Conservation (phyloP, 2,113 vertebrate species). For the Naja naja region DNA sequence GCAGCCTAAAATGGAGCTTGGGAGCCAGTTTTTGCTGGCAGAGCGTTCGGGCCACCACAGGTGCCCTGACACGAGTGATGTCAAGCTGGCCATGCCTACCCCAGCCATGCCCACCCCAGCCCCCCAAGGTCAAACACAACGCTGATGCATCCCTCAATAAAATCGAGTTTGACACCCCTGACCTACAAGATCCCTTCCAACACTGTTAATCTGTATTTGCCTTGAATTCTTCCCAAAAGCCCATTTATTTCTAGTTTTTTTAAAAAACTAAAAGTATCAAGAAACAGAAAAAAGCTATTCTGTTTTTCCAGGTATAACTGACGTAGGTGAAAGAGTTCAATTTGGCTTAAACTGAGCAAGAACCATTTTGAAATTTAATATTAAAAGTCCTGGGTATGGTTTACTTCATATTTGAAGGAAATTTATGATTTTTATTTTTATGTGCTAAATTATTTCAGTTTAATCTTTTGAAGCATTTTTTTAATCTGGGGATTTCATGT, state of each 20-base stretch:
- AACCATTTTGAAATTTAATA: conserved; percentile 35
- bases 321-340: not conserved
- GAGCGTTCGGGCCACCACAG: too few species aligned
- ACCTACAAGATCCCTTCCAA: too few species aligned
- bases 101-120: too few species aligned
- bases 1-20: too few species aligned
- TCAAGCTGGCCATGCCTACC: too few species aligned
- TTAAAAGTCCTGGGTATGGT: not conserved
- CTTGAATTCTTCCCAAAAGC: not conserved
- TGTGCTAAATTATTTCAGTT: conserved; percentile 14
- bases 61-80: too few species aligned
- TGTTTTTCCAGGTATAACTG: not conserved
- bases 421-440: conserved; percentile 1
- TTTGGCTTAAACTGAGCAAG: not conserved
- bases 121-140: too few species aligned
- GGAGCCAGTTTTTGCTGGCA: too few species aligned
- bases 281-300: not conserved
- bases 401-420: not conserved
- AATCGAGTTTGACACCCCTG: too few species aligned
- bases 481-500: not conserved
- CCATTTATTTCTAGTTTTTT: not conserved
- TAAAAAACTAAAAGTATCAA: not conserved
- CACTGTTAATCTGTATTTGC: not conserved
- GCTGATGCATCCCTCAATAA: too few species aligned
- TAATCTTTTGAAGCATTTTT: conserved; percentile 1